Evolutionary conservation across 2,113 vertebrate genomes (phyloP).

Genomic region (Loxodonta africana): DNA sequence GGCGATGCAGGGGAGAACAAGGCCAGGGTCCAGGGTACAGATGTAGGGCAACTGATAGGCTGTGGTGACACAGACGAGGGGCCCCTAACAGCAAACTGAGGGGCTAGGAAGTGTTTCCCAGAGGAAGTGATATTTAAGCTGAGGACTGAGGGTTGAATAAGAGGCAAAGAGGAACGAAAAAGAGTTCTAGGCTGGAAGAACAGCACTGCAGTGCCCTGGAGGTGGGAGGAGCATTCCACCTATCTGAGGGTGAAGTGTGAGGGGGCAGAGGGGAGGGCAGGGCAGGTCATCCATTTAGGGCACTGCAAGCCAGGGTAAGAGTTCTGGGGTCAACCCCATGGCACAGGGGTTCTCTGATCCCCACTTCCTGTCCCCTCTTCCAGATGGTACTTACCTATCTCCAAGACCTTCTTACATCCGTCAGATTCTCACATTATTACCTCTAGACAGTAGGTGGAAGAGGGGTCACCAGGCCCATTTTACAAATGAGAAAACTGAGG

Average conservation of each 20-base stretch:
- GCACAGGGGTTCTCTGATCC: neutral
- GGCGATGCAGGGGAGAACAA: neutral
- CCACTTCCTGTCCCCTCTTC: neutral
- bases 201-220: conserved; percentile 69
- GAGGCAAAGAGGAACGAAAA: neutral
- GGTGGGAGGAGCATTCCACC: conserved; percentile 7
- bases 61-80: neutral
- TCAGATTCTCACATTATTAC: conserved; percentile 31
- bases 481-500: conserved; percentile 18
- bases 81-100: neutral
- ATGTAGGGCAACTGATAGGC: neutral
- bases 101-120: neutral
- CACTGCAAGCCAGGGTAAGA: neutral
- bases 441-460: neutral
- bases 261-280: neutral
- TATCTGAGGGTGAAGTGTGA: no score
- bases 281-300: neutral
- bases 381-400: conserved; percentile 37
- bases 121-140: neutral
- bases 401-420: conserved; percentile 58
- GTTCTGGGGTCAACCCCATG: neutral
- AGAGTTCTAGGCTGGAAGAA: neutral
- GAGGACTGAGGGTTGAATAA: neutral
- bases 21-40: neutral
- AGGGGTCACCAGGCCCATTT: neutral